Percentiles rank a stretch among this genome's conserved stretches.
phyloP scores from a whole-genome alignment of 2,113 vertebrate genomes.

The Vulpes ferrilata region DNA sequence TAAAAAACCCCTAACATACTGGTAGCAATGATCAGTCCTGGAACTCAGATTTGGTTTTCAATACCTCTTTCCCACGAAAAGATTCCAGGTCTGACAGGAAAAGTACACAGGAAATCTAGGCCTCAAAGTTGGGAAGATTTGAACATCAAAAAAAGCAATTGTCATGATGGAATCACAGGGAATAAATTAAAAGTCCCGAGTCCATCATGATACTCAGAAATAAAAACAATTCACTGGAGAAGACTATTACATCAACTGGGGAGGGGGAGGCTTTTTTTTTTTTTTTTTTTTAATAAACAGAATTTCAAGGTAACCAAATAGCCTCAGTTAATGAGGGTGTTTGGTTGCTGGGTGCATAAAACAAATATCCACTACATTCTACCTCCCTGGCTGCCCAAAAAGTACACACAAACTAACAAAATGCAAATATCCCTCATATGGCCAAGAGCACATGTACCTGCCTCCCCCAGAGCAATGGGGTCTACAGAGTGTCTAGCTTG shows the following conservation, averaged over 20 bases:
- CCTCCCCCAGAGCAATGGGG: neutral
- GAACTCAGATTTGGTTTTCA: conserved; percentile 3
- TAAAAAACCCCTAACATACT: neutral
- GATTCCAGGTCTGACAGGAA: neutral
- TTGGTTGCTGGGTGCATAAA: neutral
- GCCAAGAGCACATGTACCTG: neutral
- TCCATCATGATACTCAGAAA: neutral
- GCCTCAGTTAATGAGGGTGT: neutral
- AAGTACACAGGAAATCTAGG: neutral
- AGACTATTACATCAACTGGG: neutral
- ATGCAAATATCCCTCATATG: neutral
- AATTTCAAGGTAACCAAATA: neutral
- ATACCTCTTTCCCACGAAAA: neutral
- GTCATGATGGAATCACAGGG: neutral
- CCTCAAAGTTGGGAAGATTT: neutral
- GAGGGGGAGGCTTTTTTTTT: neutral
- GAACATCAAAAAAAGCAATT: neutral
- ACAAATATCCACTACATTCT: neutral
- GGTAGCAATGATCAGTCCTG: neutral
- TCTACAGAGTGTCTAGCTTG: neutral
- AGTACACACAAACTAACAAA: neutral
- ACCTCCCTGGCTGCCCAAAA: neutral
- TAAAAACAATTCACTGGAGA: neutral
- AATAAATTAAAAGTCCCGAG: neutral
- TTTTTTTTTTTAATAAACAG: conserved; percentile 33